Evolutionary conservation across 2,797 vertebrate genomes (phyloP).

Genomic region (Peromyscus melanophrys): DNA sequence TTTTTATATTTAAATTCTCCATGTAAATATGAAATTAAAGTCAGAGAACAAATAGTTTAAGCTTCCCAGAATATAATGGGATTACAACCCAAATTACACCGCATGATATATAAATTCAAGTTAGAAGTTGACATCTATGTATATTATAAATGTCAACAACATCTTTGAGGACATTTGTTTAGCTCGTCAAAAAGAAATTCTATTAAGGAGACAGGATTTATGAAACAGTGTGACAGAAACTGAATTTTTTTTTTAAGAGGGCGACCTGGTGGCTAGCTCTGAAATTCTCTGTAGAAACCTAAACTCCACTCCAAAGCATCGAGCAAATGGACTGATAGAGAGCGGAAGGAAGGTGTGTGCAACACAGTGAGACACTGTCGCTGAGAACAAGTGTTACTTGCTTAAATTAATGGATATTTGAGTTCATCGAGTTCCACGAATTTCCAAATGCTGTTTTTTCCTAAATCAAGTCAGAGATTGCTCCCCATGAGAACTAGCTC

Average conservation of each 20-base stretch:
- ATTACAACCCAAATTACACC: slow-evolving; percentile 50
- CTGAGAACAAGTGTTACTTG: slow-evolving; percentile 36
- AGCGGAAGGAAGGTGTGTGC: background rate
- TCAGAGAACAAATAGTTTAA: slow-evolving; percentile 54
- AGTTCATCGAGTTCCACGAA: slow-evolving; percentile 65
- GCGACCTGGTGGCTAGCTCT: slow-evolving; percentile 4
- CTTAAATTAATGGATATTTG: slow-evolving; percentile 69
- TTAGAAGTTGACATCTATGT: slow-evolving; percentile 22
- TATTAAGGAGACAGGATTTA: slow-evolving; percentile 6
- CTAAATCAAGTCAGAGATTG: slow-evolving; percentile 79
- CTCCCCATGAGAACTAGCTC: slow-evolving; percentile 78
- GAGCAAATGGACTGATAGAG: slow-evolving; percentile 13
- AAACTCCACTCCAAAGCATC: slow-evolving; percentile 49
- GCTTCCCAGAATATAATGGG: background rate
- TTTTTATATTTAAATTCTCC: slow-evolving; percentile 61
- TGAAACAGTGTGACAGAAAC: slow-evolving; percentile 42
- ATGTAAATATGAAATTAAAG: slow-evolving; percentile 53
- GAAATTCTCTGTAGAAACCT: slow-evolving; percentile 57
- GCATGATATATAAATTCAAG: background rate
- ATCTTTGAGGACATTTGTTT: slow-evolving; percentile 42
- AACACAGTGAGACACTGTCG: background rate
- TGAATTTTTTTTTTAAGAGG: slow-evolving; percentile 31
- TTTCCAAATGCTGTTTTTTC: slow-evolving; percentile 80
- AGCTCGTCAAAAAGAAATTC: slow-evolving; percentile 23
- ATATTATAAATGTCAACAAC: slow-evolving; percentile 25